Conservation (phyloP, 2,113 vertebrate genomes). For the Galbula dea region DNA sequence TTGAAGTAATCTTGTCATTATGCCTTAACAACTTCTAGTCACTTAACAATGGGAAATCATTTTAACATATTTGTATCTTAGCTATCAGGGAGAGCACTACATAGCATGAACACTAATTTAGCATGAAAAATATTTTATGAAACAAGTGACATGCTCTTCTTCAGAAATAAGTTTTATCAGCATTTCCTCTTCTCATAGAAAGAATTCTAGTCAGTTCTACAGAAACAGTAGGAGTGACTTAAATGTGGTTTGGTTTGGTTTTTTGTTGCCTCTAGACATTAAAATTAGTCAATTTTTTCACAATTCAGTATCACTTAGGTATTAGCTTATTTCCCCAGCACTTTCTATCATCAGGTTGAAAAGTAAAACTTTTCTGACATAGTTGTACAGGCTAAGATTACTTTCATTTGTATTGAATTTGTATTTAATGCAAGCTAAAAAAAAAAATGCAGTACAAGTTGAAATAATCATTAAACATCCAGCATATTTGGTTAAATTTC, state of each 20-base stretch:
- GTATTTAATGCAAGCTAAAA: background rate
- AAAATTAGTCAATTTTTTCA: background rate
- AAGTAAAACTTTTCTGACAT: background rate
- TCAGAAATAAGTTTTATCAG: background rate
- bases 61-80: background rate
- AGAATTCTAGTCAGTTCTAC: background rate
- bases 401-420: background rate
- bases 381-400: background rate
- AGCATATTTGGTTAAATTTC: background rate
- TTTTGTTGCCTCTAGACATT: background rate
- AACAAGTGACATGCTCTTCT: background rate
- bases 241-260: background rate
- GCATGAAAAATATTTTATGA: background rate
- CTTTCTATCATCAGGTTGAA: background rate
- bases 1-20: background rate
- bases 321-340: background rate
- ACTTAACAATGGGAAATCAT: background rate
- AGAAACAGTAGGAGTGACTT: background rate
- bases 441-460: background rate
- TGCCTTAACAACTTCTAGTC: background rate
- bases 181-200: background rate
- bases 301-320: background rate
- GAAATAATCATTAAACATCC: background rate
- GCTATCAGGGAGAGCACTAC: background rate
- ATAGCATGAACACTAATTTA: background rate